Conservation (phyloP, 2,888 invertebrate genomes). For the Steinernema hermaphroditum region DNA sequence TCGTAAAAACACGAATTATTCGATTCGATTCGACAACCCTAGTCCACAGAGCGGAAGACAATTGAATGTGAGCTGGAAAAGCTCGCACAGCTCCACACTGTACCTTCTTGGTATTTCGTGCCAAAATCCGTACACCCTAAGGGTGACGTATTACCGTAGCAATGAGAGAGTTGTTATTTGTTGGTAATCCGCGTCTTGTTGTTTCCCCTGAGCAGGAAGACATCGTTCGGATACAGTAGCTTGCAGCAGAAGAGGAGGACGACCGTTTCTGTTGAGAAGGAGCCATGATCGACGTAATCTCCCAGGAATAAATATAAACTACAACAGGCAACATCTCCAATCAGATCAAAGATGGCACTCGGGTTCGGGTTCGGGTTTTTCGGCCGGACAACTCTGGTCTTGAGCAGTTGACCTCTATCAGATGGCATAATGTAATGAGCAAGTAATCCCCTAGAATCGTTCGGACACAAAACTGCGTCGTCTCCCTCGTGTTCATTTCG, state of each 20-base stretch:
- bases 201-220: constrained; percentile 12
- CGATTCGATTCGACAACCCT: no score
- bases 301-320: constrained; percentile 11
- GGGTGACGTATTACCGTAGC: neutral
- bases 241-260: constrained; percentile 28
- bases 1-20: no score
- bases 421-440: no score
- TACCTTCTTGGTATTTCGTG: constrained; percentile 79
- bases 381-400: no score
- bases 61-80: constrained; percentile 85
- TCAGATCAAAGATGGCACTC: constrained; percentile 7
- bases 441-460: no score
- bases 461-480: no score
- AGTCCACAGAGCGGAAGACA: constrained; percentile 94
- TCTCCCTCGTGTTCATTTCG: no score
- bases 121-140: constrained; percentile 36
- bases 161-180: neutral
- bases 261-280: constrained; percentile 1
- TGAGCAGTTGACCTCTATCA: no score
- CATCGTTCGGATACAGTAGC: constrained; percentile 13
- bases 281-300: constrained; percentile 27
- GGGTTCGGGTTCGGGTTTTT: no score
- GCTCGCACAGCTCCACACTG: constrained; percentile 97
- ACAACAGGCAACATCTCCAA: neutral
- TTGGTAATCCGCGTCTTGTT: neutral